These are phyloP conservation scores for Calameuta idolon DNA, from an alignment of 2,888 invertebrate genomes.

Conservation along the genomic window DNA sequence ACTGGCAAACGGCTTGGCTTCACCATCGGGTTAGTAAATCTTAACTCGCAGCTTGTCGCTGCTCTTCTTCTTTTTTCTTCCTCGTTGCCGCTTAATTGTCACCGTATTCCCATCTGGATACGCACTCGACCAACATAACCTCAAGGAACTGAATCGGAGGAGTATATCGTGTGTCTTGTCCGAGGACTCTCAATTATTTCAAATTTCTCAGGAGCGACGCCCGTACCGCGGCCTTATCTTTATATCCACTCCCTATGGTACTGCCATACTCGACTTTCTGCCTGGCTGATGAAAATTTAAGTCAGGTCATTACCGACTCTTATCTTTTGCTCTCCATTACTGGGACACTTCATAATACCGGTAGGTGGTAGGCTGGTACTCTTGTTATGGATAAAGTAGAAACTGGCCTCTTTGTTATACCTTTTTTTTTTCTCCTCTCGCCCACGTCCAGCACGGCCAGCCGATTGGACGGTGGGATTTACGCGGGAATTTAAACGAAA, in stretches of 20 bases:
- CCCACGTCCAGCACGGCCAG: neutral
- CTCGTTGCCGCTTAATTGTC: neutral
- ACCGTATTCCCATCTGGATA: neutral
- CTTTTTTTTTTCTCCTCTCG: neutral
- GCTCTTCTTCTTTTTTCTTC: neutral
- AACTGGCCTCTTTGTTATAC: neutral
- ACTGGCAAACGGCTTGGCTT: neutral
- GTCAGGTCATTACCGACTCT: neutral
- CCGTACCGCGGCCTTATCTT: neutral
- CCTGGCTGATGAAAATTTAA: neutral
- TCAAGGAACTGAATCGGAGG: neutral
- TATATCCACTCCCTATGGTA: neutral
- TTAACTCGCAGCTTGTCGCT: neutral
- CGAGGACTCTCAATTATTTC: neutral
- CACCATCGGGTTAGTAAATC: neutral
- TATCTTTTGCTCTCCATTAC: neutral
- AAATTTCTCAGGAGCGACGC: neutral
- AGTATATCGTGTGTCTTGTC: neutral
- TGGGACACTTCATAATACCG: neutral
- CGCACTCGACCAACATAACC: neutral
- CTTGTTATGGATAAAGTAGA: neutral
- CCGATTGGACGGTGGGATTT: neutral
- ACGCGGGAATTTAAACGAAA: neutral
- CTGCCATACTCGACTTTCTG: neutral
- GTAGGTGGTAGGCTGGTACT: neutral